These are phyloP conservation scores for Paralichthys olivaceus DNA, from an alignment of 2,113 vertebrate species.

Conservation along the genomic window DNA sequence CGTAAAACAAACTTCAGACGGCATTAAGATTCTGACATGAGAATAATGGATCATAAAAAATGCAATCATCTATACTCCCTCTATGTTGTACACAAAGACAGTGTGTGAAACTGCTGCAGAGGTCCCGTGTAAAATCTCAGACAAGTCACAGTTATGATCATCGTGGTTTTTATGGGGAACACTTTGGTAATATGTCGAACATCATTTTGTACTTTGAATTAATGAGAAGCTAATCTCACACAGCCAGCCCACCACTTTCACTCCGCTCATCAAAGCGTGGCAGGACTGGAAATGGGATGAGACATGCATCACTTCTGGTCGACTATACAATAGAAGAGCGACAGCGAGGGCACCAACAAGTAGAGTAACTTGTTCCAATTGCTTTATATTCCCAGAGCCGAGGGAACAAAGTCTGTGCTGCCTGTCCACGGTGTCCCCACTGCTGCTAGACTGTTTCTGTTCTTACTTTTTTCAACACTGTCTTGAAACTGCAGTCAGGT, in stretches of 20 bases:
- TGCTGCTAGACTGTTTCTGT: background rate
- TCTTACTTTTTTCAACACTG: too few relatives aligned
- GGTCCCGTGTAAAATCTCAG: background rate
- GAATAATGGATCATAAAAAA: background rate
- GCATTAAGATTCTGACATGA: background rate
- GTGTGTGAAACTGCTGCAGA: background rate
- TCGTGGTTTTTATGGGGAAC: constrained; percentile 5
- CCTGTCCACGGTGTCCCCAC: background rate
- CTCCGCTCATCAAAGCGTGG: constrained; percentile 43
- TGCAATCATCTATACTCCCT: background rate
- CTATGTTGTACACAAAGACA: background rate
- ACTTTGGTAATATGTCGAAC: constrained; percentile 31
- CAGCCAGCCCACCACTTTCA: constrained; percentile 34
- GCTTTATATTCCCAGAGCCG: constrained; percentile 9
- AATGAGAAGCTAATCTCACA: constrained; percentile 39
- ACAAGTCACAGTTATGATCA: constrained; percentile 8
- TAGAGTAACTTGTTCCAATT: constrained; percentile 6
- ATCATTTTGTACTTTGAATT: constrained; percentile 36
- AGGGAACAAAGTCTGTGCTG: background rate
- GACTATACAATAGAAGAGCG: constrained; percentile 18
- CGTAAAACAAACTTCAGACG: background rate
- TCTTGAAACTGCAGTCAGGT: too few relatives aligned
- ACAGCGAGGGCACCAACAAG: constrained; percentile 2
- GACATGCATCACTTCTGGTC: constrained; percentile 30
- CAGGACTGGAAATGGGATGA: constrained; percentile 51